Base-by-base conservation (phyloP, 2,797 vertebrate genomes). In the Perodicticus potto region DNA sequence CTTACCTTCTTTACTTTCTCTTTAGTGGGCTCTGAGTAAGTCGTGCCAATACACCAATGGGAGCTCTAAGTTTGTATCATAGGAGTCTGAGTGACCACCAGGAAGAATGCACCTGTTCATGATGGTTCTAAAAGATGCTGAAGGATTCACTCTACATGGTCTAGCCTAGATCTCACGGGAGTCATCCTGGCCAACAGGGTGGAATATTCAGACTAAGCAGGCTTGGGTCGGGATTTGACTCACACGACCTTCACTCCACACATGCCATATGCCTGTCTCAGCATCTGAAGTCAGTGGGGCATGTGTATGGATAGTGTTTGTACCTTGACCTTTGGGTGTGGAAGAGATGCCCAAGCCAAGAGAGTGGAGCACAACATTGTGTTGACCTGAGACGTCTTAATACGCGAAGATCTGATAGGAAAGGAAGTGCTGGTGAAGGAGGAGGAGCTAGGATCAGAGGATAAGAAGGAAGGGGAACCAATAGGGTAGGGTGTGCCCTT, bases 161-260 rank as follows among this genome's bases (percentile, higher is more conserved):
- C 27, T 29, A 37, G 23, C 10, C 45, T 25, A 53, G 55, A 61
- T 92, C 34, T 89, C 8, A 1, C 3, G 7, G n/a, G 53, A 53
- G 9, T 77, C 22, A 17, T 29, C 3, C 37, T 83, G 70, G 3
- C 7, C 86, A n/a, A 61, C 40, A 67, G 22, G 34, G 12, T 67
- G 84, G 45, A 61, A 19, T 65, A 1, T 22, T 20, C 19, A n/a
- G 53, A 20, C 11, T 2, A 23, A 32, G 86, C 19, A 78, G 19
- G 43, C 29, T 19, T 59, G 22, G 25, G 27, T 32, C 23, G 22
- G 16, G 2, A 37, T 34, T 57, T 5, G 16, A 1, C 25, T 32
- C 32, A 19, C 4, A 16, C 4, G 3, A 17, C 4, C 5, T 7
- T 7, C 7, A 9, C 29, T 16, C 19, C 0, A 5, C 2, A 0